Conservation (phyloP, 2,888 invertebrate species). For the Campopleginae sp. region DNA sequence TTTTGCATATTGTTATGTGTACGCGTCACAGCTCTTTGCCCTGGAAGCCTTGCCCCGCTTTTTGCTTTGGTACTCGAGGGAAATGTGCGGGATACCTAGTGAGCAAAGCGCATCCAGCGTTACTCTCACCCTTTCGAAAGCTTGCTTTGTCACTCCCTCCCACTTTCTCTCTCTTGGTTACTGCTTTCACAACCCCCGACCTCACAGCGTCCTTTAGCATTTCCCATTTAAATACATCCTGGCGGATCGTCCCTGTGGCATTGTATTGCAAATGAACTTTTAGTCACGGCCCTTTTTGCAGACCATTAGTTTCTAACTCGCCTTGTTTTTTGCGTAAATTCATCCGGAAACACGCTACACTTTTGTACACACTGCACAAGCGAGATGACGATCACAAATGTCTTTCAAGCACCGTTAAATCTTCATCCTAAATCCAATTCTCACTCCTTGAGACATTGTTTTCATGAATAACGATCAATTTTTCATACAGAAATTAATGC, state of each 20-base stretch:
- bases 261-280: constrained; percentile 68
- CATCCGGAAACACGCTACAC: constrained; percentile 20
- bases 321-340: constrained; percentile 54
- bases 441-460: neutral
- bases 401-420: neutral
- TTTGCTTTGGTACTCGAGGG: constrained; percentile 57
- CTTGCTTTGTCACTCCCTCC: constrained; percentile 1
- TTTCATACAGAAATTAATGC: neutral
- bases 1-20: constrained; percentile 22
- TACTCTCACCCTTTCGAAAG: constrained; percentile 39
- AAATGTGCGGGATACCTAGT: constrained; percentile 47
- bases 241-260: constrained; percentile 56
- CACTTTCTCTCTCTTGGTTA: neutral
- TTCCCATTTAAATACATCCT: constrained; percentile 63
- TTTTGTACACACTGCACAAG: neutral
- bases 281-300: constrained; percentile 56
- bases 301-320: constrained; percentile 57
- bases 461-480: neutral
- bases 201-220: constrained; percentile 45
- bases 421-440: neutral
- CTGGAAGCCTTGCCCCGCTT: constrained; percentile 45
- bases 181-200: constrained; percentile 13
- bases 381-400: constrained; percentile 5
- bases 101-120: constrained; percentile 58
- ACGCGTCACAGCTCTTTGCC: constrained; percentile 16